Conservation (phyloP, 2,888 invertebrate species). For the Euclidia mi region DNA sequence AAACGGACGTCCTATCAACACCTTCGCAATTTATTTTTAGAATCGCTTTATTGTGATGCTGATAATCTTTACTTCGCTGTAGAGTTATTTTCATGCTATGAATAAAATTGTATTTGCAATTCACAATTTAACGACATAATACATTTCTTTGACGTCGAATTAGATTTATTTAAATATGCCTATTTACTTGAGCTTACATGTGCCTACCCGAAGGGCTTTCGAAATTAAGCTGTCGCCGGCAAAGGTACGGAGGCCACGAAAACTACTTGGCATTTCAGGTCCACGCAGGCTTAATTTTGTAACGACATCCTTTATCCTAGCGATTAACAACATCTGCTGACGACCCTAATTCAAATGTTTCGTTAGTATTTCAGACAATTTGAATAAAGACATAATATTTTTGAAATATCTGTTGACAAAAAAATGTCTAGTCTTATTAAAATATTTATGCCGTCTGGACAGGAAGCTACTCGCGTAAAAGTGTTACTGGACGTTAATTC, state of each 20-base stretch:
- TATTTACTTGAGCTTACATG: slow-evolving; percentile 10
- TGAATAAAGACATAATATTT: neutral
- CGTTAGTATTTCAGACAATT: neutral
- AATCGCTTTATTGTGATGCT: too few relatives aligned
- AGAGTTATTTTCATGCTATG: too few relatives aligned
- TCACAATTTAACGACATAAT: too few relatives aligned
- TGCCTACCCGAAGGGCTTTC: slow-evolving; percentile 9
- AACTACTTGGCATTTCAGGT: slow-evolving; percentile 26
- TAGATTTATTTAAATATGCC: neutral
- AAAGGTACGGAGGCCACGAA: slow-evolving; percentile 12
- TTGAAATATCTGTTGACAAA: neutral
- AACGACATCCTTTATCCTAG: slow-evolving; percentile 36
- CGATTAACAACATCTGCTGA: slow-evolving; percentile 40
- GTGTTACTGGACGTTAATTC: too few relatives aligned
- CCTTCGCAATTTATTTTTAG: too few relatives aligned
- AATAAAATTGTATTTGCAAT: too few relatives aligned
- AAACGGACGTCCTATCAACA: too few relatives aligned
- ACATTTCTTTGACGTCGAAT: too few relatives aligned
- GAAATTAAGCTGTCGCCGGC: slow-evolving; percentile 38
- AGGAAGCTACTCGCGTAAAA: too few relatives aligned
- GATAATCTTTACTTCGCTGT: too few relatives aligned
- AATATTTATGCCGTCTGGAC: too few relatives aligned
- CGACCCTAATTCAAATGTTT: slow-evolving; percentile 15
- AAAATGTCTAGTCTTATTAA: neutral
- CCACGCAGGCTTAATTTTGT: slow-evolving; percentile 39